Evolutionary conservation across 2,888 invertebrate genomes (phyloP).

Genomic region (Caenorhabditis auriculariae): DNA sequence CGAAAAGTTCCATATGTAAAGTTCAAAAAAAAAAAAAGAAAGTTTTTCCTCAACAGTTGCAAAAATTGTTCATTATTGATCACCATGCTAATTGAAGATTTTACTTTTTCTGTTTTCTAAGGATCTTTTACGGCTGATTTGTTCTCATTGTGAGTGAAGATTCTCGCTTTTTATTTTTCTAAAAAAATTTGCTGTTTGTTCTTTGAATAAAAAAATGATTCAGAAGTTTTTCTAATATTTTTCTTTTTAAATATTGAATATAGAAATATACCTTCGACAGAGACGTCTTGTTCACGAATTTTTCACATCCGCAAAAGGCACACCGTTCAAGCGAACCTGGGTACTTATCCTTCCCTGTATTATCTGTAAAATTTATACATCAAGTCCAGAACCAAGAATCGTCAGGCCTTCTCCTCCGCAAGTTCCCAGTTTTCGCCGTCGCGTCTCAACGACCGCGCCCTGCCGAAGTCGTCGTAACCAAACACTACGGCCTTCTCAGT

Average conservation of each 20-base stretch:
- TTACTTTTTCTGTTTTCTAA: too few relatives aligned
- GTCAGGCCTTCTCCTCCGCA: conserved; percentile 12
- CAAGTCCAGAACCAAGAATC: too few relatives aligned
- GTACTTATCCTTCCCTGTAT: conserved; percentile 4
- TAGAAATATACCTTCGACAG: too few relatives aligned
- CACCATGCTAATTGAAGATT: too few relatives aligned
- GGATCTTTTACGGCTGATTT: too few relatives aligned
- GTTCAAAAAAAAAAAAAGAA: too few relatives aligned
- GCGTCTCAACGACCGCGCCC: conserved; percentile 14
- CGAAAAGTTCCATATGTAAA: too few relatives aligned
- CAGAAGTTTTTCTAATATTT: background rate
- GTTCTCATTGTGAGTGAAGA: too few relatives aligned
- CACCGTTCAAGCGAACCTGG: conserved; percentile 20
- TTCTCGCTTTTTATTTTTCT: too few relatives aligned
- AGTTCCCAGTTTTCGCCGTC: conserved; percentile 30
- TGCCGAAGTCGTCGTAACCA: conserved; percentile 29
- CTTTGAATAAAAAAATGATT: background rate
- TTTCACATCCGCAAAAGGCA: conserved; percentile 6
- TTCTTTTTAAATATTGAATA: background rate
- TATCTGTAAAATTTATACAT: conserved; percentile 4
- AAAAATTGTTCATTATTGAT: too few relatives aligned
- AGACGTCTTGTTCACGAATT: too few relatives aligned
- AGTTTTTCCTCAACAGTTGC: too few relatives aligned
- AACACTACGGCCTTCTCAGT: conserved; percentile 17
- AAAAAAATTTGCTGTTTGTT: background rate